These are phyloP conservation scores for Anoplolepis gracilipes DNA, from an alignment of 1,140 invertebrate genomes.

Conservation along the genomic window DNA sequence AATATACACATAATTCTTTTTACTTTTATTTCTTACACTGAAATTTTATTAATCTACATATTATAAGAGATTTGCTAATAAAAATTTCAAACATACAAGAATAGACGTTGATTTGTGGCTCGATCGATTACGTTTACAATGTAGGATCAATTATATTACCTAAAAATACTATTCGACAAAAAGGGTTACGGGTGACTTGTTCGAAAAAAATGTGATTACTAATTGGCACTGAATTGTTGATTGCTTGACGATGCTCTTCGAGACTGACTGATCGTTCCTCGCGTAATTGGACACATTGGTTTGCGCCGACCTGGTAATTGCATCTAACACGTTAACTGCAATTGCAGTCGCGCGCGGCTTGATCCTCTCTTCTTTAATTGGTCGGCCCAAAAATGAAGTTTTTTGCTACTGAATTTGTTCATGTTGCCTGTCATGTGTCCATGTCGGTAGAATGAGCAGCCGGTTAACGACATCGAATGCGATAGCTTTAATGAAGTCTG, in stretches of 20 bases:
- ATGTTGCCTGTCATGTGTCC: background rate
- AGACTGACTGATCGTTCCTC: slow-evolving; percentile 45
- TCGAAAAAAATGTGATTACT: slow-evolving; percentile 74
- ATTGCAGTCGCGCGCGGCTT: slow-evolving; percentile 49
- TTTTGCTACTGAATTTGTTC: slow-evolving; percentile 15
- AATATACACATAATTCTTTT: background rate
- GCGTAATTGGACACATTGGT: slow-evolving; percentile 80
- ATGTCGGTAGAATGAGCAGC: slow-evolving; percentile 1
- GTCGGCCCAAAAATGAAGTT: slow-evolving; percentile 41
- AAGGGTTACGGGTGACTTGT: slow-evolving; percentile 35
- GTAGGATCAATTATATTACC: slow-evolving; percentile 31
- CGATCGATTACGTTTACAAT: slow-evolving; percentile 11
- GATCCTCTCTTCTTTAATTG: slow-evolving; percentile 40
- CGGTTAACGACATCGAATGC: background rate
- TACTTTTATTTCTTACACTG: background rate
- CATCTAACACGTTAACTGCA: slow-evolving; percentile 77
- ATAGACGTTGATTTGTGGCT: background rate
- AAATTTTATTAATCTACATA: background rate
- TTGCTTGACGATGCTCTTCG: slow-evolving; percentile 55
- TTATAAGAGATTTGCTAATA: background rate
- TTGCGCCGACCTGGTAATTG: slow-evolving; percentile 77
- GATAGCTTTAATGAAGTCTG: slow-evolving; percentile 7
- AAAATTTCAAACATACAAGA: background rate
- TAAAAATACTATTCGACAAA: background rate
- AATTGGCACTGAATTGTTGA: slow-evolving; percentile 67